Base-by-base conservation (phyloP, 2,797 vertebrate genomes). In the Champsocephalus esox region DNA sequence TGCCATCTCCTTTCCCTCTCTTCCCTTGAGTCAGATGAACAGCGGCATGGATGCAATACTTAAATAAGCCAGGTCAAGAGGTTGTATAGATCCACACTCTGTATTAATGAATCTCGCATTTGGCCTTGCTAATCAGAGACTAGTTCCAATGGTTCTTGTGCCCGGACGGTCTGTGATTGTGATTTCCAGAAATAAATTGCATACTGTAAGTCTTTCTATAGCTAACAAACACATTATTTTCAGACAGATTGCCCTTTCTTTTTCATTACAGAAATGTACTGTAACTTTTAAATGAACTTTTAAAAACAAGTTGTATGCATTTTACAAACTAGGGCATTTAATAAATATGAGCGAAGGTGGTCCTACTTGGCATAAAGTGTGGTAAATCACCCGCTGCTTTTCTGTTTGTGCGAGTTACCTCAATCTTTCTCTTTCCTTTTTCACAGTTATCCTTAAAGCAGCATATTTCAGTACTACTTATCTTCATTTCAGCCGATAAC, bases 121-220 rank as follows among this genome's bases (percentile, higher is more conserved):
- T 71, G 49, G 64, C 46, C 43, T 44, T 82, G 60, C 64, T 79
- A 77, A 82, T 80, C 66, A 66, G 54, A 73, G 46, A n/a, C n/a
- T 34, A 55, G 77, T 59, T 60, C 67, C 24, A 21, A 51, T 61
- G 21, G 34, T 64, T 13, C 32, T 52, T 49, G 46, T 60, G 46
- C 41, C 57, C 45, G 46, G 32, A 63, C 10, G 56, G 58, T 72
- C 50, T 73, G 74, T 32, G 49, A 81, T 52, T 60, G n/a, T 44
- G 61, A 74, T 82, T 70, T 68, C 38, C n/a, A 58, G 21, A 63
- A 61, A 67, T 59, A 56, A 49, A 70, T 45, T 3, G 57, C 38
- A 28, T 21, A 55, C 19, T 6, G 38, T 13, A 58, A 69, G 41
- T 41, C 3, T 45, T 52, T 58, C 2, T 11, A 28, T 5, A 0